These are phyloP conservation scores for Neoarius graeffei DNA, from an alignment of 2,113 vertebrate genomes.

Conservation along the genomic window DNA sequence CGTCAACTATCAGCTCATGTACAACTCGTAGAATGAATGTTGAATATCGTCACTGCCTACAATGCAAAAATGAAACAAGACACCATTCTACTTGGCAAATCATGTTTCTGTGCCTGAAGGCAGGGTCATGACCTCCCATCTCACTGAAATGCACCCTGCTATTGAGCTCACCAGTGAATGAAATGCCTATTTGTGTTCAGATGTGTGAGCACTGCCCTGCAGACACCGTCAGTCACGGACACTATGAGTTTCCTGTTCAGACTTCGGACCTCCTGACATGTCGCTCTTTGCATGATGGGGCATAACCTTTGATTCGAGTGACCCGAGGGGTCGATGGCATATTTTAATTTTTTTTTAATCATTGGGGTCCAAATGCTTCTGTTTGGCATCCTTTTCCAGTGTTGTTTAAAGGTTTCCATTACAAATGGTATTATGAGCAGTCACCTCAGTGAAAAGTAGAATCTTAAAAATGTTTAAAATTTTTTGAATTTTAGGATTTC, in stretches of 20 bases:
- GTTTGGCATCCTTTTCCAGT: neutral
- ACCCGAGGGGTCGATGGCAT: neutral
- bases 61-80: conserved; percentile 33
- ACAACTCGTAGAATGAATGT: neutral
- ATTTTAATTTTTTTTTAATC: neutral
- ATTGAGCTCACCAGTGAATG: conserved; percentile 35
- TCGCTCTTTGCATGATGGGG: conserved; percentile 4
- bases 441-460: neutral
- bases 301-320: conserved; percentile 20
- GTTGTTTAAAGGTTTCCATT: neutral
- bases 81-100: conserved; percentile 28
- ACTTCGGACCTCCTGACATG: neutral
- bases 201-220: conserved; percentile 27
- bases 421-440: neutral
- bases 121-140: conserved; percentile 43
- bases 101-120: conserved; percentile 48
- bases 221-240: conserved; percentile 22
- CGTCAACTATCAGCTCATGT: too few species aligned
- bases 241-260: conserved; percentile 15
- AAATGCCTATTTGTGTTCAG: conserved; percentile 52
- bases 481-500: neutral
- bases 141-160: conserved; percentile 33
- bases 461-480: neutral
- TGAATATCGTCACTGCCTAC: neutral
- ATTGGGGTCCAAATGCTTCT: neutral